Percentiles rank a stretch among this genome's conserved stretches.
Evolutionary conservation across 2,797 vertebrate genomes (phyloP).

Genomic region (Myotis planiceps): DNA sequence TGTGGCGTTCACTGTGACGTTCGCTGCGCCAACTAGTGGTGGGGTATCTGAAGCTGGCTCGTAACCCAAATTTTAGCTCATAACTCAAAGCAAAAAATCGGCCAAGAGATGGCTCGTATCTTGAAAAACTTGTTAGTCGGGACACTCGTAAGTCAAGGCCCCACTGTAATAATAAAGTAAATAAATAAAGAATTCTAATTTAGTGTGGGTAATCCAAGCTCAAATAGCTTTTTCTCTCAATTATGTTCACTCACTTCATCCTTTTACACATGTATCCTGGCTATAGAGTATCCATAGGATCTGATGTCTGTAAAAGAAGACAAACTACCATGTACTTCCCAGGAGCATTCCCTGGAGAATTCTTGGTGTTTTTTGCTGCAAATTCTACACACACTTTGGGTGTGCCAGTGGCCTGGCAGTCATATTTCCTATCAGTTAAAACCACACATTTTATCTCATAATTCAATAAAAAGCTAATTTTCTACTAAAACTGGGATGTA

Average conservation of each 20-base stretch:
- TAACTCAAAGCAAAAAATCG: too few species aligned
- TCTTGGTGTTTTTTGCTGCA: not conserved
- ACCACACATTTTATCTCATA: not conserved
- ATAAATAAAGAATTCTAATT: not conserved
- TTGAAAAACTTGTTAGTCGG: too few species aligned
- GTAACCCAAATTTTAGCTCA: too few species aligned
- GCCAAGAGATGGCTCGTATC: too few species aligned
- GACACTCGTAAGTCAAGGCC: too few species aligned
- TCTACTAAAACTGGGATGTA: not conserved
- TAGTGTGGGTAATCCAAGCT: not conserved
- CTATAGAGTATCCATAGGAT: not conserved
- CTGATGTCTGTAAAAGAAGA: not conserved
- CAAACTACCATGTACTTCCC: not conserved
- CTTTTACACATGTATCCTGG: not conserved
- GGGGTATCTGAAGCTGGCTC: too few species aligned
- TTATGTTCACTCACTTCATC: not conserved
- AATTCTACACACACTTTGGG: not conserved
- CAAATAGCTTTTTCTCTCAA: not conserved
- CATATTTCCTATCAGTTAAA: not conserved
- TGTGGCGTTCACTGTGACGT: too few species aligned
- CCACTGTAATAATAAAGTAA: not conserved
- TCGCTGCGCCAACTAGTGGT: too few species aligned
- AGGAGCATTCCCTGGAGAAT: not conserved
- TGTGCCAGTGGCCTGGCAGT: not conserved
- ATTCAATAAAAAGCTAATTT: slow-evolving; percentile 22